phyloP scores from a whole-genome alignment of 2,797 vertebrate species.

The Xiphorhynchus erythropygius region DNA sequence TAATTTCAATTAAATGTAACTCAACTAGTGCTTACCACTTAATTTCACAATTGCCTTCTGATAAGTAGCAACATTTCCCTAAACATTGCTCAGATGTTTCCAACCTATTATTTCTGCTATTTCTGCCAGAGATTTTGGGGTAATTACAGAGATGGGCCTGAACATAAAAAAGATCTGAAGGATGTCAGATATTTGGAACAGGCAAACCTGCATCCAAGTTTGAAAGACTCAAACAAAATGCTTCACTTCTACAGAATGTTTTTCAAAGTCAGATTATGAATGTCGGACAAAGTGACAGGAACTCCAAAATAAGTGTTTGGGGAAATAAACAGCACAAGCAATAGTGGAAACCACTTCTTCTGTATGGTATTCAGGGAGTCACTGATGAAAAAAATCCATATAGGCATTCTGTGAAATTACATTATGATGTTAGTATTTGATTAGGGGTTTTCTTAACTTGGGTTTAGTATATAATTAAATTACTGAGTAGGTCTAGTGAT shows the following conservation, averaged over 20 bases:
- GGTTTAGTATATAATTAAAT: not conserved
- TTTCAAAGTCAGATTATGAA: not conserved
- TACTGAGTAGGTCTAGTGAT: not conserved
- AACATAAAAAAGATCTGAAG: not conserved
- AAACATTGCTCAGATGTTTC: not conserved
- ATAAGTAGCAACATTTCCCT: constrained; percentile 9
- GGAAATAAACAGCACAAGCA: not conserved
- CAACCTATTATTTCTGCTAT: constrained; percentile 13
- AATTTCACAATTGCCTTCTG: not conserved
- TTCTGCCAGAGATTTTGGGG: not conserved
- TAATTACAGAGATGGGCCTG: not conserved
- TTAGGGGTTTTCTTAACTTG: not conserved
- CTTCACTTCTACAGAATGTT: not conserved
- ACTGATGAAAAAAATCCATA: not conserved
- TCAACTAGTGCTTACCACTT: not conserved
- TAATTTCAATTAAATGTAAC: not conserved
- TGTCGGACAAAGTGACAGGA: not conserved
- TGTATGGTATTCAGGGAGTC: not conserved
- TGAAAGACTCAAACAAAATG: not conserved
- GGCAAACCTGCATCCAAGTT: not conserved
- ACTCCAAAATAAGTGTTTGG: not conserved
- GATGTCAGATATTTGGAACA: not conserved
- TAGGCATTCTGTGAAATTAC: not conserved
- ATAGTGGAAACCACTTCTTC: not conserved
- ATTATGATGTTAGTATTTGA: not conserved